Evolutionary conservation across 1,140 invertebrate genomes (phyloP), one percentile per base, ranked within the genome.

Genomic region (Aplysia californica): DNA sequence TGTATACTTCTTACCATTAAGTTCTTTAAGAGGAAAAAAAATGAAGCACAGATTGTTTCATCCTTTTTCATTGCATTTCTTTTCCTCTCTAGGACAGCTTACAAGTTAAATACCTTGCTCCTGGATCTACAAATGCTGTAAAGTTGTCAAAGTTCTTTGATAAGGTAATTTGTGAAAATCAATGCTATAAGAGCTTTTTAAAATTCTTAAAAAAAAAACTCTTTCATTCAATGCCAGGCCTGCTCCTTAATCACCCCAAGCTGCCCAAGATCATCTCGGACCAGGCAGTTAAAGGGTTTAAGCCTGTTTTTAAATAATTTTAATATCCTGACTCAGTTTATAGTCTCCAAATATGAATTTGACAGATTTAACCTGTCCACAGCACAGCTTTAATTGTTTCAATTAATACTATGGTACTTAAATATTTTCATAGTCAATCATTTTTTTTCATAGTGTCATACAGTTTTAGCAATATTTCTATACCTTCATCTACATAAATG

Each of bases 121-220:
- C 97, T 21, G 97, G 96, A 3, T 95, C 95, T 0, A 96, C 95
- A 77, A 96, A 96, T 87, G 93, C 96, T 56, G 96, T 98, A 0
- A 98, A 97, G 91, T 87, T 98, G 29, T 95, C 94, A 21, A 92
- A 96, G 86, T 99, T 98, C 91, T 97, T 98, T 90, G 97, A 99
- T 89, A 96, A 96, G 92, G 96, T 96, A 83, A 71, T n/a, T n/a
- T n/a, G n/a, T n/a, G n/a, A n/a, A n/a, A n/a, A n/a, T n/a, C n/a
- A n/a, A n/a, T n/a, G n/a, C n/a, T n/a, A n/a, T n/a, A n/a, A n/a
- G n/a, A n/a, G n/a, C n/a, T n/a, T n/a, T n/a, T n/a, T n/a, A n/a
- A n/a, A n/a, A n/a, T n/a, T n/a, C n/a, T n/a, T 75, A 61, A 38
- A 65, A n/a, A 31, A 50, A 21, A 36, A 65, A 21, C 4, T 20